Conservation (phyloP, 2,888 invertebrate species). For the Bombylius discolor region DNA sequence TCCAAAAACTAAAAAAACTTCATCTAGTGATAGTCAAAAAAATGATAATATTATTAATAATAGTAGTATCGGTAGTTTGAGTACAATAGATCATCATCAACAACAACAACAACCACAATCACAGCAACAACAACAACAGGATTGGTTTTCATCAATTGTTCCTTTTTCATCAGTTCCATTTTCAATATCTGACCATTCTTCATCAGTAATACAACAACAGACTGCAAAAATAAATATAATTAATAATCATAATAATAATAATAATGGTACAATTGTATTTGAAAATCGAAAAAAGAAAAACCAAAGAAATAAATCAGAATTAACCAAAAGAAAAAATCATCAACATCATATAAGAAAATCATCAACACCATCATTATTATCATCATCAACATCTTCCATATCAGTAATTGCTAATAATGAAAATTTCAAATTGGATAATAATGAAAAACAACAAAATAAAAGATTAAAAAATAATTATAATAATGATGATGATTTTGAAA, state of each 20-base stretch:
- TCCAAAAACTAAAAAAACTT: slow-evolving; percentile 6
- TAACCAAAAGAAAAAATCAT: slow-evolving; percentile 1
- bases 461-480: background rate
- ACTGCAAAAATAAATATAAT: background rate
- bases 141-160: background rate
- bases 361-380: background rate
- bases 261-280: slow-evolving; percentile 2
- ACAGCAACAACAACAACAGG: background rate
- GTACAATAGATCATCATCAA: slow-evolving; percentile 1
- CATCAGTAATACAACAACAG: background rate
- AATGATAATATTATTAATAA: background rate
- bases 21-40: too few species aligned
- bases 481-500: background rate
- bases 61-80: background rate
- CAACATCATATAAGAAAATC: background rate
- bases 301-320: slow-evolving; percentile 9
- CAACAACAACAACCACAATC: background rate
- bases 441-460: too few species aligned
- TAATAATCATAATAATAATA: background rate
- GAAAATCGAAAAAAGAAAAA: slow-evolving; percentile 7
- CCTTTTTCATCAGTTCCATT: background rate
- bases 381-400: too few species aligned
- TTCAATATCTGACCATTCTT: background rate
- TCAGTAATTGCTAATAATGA: too few species aligned
- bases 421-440: too few species aligned